Percentiles rank a stretch among this genome's conserved stretches.
These are phyloP conservation scores for Drosophila azteca DNA, from an alignment of 1,140 invertebrate genomes.

Conservation along the genomic window DNA sequence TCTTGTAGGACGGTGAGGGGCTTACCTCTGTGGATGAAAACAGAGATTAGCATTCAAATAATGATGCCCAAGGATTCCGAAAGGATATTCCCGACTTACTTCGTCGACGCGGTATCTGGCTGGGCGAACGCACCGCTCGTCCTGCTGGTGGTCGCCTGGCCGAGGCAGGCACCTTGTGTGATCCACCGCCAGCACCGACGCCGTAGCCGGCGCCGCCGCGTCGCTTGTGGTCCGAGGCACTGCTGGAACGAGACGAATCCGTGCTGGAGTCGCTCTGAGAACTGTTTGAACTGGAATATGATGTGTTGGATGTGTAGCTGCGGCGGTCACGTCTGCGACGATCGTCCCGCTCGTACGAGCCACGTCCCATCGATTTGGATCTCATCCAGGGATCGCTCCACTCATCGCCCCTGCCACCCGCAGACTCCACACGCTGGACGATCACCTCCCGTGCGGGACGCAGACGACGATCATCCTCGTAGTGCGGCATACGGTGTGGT, in stretches of 20 bases:
- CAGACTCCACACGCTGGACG: slow-evolving; percentile 88
- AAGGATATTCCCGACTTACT: slow-evolving; percentile 47
- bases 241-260: slow-evolving; percentile 79
- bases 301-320: slow-evolving; percentile 86
- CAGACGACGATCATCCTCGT: slow-evolving; percentile 85
- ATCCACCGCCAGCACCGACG: slow-evolving; percentile 63
- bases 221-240: slow-evolving; percentile 64
- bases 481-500: slow-evolving; percentile 82
- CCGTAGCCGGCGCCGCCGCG: slow-evolving; percentile 51
- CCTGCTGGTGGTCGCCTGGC: slow-evolving; percentile 55
- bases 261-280: slow-evolving; percentile 84
- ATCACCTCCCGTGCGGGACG: slow-evolving; percentile 91
- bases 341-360: slow-evolving; percentile 75
- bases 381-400: slow-evolving; percentile 98
- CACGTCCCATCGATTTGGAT: slow-evolving; percentile 87
- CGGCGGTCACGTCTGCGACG: slow-evolving; percentile 82
- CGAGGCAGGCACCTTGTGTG: slow-evolving; percentile 60
- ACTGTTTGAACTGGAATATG: slow-evolving; percentile 88
- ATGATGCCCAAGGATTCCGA: not conserved
- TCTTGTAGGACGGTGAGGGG: slow-evolving; percentile 69
- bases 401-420: slow-evolving; percentile 89
- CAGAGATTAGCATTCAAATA: not conserved
- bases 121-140: slow-evolving; percentile 62
- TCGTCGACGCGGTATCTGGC: slow-evolving; percentile 64
- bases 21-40: slow-evolving; percentile 44